These are phyloP conservation scores for Corythornis madagascariensis DNA, from an alignment of 2,113 vertebrate species.

Conservation along the genomic window DNA sequence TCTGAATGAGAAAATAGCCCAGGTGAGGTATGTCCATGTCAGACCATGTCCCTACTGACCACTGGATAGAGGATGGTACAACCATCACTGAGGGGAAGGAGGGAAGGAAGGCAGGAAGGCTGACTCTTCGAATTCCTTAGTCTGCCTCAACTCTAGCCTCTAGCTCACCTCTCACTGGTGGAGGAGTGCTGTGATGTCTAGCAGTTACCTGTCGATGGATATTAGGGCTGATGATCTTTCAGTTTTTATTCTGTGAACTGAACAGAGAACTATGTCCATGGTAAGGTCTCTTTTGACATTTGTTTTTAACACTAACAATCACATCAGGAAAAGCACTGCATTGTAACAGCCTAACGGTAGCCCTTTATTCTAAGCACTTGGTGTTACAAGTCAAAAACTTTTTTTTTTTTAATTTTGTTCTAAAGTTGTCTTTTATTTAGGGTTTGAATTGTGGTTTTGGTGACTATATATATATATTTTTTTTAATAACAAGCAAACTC, in stretches of 20 bases:
- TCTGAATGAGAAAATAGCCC: neutral
- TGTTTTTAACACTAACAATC: constrained; percentile 52
- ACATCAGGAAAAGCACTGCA: constrained; percentile 68
- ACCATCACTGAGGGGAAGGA: neutral
- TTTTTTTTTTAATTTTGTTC: constrained; percentile 60
- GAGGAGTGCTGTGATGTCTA: neutral
- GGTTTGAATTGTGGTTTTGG: constrained; percentile 71
- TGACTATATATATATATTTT: constrained; percentile 16
- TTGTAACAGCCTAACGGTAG: constrained; percentile 70
- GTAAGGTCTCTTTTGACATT: constrained; percentile 51
- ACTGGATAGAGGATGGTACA: neutral
- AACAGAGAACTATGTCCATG: constrained; percentile 50
- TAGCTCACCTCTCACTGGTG: neutral
- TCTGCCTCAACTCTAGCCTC: neutral
- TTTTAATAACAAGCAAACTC: constrained; percentile 43
- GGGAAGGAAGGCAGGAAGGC: neutral
- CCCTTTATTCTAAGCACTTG: constrained; percentile 74
- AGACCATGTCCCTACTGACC: neutral
- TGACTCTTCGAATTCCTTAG: neutral
- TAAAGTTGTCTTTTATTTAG: constrained; percentile 63
- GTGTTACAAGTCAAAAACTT: constrained; percentile 66
- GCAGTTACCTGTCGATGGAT: constrained; percentile 8
- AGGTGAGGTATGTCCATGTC: accelerated
- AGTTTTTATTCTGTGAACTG: neutral
- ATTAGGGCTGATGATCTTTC: constrained; percentile 73